Conservation (phyloP, 1,140 invertebrate species). For the Theocolax elegans region DNA sequence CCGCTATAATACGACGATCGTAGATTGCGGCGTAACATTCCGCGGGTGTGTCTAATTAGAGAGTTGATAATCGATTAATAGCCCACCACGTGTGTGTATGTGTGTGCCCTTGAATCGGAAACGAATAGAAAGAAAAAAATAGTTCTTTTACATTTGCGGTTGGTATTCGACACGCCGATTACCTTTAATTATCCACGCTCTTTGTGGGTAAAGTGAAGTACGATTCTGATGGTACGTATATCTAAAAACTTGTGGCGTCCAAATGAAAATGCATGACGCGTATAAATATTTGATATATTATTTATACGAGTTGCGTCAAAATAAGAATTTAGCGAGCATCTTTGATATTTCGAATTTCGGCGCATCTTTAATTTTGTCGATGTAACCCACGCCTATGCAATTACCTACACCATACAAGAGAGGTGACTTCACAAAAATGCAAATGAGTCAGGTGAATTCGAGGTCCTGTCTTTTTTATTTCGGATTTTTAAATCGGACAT, state of each 20-base stretch:
- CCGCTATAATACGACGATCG: neutral
- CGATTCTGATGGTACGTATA: too few species aligned
- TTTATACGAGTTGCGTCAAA: too few species aligned
- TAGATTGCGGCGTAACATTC: neutral
- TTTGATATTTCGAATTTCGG: too few species aligned
- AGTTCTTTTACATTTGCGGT: neutral
- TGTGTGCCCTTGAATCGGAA: neutral
- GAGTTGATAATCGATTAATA: conserved; percentile 27
- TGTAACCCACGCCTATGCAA: neutral
- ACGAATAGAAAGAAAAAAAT: neutral
- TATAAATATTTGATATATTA: too few species aligned
- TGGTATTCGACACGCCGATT: neutral
- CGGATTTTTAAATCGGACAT: neutral
- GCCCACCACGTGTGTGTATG: neutral
- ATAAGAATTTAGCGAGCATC: too few species aligned
- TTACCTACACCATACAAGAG: neutral
- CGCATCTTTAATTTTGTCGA: neutral
- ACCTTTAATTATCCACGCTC: conserved; percentile 9
- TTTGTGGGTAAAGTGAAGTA: neutral
- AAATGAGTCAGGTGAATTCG: neutral
- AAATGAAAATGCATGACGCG: too few species aligned
- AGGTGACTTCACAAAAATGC: neutral
- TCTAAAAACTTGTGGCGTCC: too few species aligned
- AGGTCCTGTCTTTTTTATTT: neutral
- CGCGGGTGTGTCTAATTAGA: conserved; percentile 32